Percentiles rank a stretch among this genome's conserved stretches.
Conservation (phyloP, 2,797 vertebrate species). For the Pantherophis vulpinus region DNA sequence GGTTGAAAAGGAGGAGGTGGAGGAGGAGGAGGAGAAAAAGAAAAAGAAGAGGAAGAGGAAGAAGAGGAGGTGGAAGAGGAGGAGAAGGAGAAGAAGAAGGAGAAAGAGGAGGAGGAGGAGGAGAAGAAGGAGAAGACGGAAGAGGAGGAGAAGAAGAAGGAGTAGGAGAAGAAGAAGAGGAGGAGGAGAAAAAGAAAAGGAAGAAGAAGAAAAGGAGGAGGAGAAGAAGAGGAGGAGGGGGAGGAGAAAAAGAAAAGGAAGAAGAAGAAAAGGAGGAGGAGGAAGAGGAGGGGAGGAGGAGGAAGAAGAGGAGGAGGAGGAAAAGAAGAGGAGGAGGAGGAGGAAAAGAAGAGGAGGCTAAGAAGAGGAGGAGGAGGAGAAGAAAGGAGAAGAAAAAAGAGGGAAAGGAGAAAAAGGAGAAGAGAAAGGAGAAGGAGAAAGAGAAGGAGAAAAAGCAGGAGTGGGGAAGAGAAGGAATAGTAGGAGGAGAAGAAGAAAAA, state of each 20-base stretch:
- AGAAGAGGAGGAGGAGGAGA: no score
- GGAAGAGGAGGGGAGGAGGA: rapidly evolving
- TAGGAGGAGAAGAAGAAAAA: neutral
- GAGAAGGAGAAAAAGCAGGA: no score
- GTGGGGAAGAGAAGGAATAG: no score
- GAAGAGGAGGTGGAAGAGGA: rapidly evolving
- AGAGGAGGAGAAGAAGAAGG: rapidly evolving
- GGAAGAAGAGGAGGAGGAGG: rapidly evolving
- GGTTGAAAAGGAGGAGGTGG: neutral
- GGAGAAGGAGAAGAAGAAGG: rapidly evolving
- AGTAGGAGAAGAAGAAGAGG: rapidly evolving
- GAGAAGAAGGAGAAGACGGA: rapidly evolving
- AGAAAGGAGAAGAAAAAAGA: neutral
- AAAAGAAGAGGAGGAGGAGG: rapidly evolving
- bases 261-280: no score
- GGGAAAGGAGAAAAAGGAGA: no score
- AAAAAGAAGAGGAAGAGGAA: no score
- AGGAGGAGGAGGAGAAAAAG: rapidly evolving
- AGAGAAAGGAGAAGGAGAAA: neutral
- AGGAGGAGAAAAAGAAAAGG: rapidly evolving
- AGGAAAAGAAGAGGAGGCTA: rapidly evolving
- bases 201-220: no score
- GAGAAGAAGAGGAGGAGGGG: no score
- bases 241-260: neutral
- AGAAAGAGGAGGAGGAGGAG: rapidly evolving